Evolutionary conservation across 1,140 invertebrate genomes (phyloP), one percentile per base, ranked within the genome.

Genomic region (Drosophila teissieri): DNA sequence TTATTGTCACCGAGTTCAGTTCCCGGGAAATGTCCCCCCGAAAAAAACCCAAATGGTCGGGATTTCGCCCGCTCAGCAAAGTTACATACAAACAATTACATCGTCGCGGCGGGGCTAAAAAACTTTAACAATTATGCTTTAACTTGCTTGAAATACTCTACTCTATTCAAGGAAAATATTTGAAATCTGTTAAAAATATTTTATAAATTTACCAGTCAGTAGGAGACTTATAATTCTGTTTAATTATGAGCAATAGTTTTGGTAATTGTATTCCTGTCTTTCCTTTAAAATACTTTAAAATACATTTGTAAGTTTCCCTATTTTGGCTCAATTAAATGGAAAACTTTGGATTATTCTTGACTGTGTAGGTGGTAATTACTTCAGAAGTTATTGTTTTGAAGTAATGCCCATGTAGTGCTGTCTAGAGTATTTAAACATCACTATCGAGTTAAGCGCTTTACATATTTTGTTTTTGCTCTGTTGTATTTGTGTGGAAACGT

Each of bases 401-500:
- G 14, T 62, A 62, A 48, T 57, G 39, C 34, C 24, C 51, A 5
- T 17, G 4, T 10, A 15, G 11, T 11, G 2, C 6, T 17, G 2
- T 11, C n/a, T 51, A 77, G 73, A 17, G 75, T 69, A 73, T 83
- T 24, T 44, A 34, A 53, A 40, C 24, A 56, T 75, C 70, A 44
- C 39, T 45, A 17, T 60, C 19, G 24, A 44, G 10, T 55, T 39
- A 37, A 64, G 19, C 39, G 45, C 27, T 49, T 44, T 65, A 64
- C 64, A 48, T 56, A 69, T 48, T 70, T 70, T 15, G 27, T 54
- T 60, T 57, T 56, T 39, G 40, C 58, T 69, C 44, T 37, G 46
- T 68, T 49, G 67, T 52, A 78, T 86, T 86, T 74, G 86, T 74
- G 78, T 57, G 52, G 42, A 69, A 80, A 76, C 76, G 63, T 88